Conservation (phyloP, 2,888 invertebrate genomes). For the Papilio demoleus region DNA sequence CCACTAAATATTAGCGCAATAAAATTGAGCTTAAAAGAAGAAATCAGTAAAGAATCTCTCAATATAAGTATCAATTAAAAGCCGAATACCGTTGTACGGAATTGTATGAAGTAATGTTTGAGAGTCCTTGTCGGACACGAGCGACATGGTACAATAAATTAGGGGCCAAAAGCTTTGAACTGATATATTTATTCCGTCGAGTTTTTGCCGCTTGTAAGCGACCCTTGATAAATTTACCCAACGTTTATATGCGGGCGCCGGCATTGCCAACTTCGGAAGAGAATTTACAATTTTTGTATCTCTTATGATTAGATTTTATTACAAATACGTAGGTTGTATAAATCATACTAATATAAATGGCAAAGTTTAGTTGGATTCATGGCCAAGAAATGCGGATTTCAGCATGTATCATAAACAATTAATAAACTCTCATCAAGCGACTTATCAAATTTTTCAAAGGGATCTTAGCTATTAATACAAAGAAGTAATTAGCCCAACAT, state of each 20-base stretch:
- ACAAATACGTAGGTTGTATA: not conserved
- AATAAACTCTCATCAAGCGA: not conserved
- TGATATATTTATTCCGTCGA: constrained; percentile 50
- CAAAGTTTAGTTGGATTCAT: not conserved
- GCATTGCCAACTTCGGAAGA: constrained; percentile 16
- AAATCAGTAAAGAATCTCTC: too few relatives aligned
- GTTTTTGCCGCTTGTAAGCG: constrained; percentile 48
- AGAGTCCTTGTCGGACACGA: constrained; percentile 38
- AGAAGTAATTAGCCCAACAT: constrained; percentile 32
- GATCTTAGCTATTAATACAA: constrained; percentile 34
- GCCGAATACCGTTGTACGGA: not conserved
- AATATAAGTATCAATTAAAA: too few relatives aligned
- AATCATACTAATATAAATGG: constrained; percentile 9
- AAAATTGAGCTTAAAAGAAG: too few relatives aligned
- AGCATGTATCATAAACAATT: not conserved
- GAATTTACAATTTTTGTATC: constrained; percentile 31
- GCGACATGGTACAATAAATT: constrained; percentile 48
- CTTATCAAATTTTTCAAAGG: constrained; percentile 23
- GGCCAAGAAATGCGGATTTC: too few relatives aligned
- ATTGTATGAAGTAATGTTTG: constrained; percentile 34
- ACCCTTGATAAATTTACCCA: constrained; percentile 45
- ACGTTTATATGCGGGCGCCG: constrained; percentile 32
- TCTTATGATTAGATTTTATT: constrained; percentile 30
- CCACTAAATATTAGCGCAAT: too few relatives aligned
- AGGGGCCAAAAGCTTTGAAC: constrained; percentile 42